Evolutionary conservation across 2,888 invertebrate species (phyloP).

Genomic region (Malthinus flaveolus): DNA sequence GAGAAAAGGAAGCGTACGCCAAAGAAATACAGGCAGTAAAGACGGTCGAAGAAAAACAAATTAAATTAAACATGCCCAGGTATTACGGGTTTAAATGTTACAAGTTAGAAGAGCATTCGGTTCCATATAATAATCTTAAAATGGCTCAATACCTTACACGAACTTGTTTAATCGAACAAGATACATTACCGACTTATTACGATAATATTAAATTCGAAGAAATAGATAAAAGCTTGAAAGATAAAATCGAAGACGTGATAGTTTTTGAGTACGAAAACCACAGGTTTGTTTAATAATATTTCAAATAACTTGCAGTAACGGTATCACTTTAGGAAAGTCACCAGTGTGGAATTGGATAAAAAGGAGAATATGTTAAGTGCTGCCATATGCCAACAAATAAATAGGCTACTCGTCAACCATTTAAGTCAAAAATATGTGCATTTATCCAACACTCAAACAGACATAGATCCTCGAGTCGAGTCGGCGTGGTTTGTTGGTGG

Average conservation of each 20-base stretch:
- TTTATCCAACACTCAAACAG: conserved; percentile 67
- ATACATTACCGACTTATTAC: conserved; percentile 65
- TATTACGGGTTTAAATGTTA: conserved; percentile 78
- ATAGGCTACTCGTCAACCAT: conserved; percentile 66
- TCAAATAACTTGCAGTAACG: not conserved
- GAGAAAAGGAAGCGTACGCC: conserved; percentile 55
- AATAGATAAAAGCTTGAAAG: conserved; percentile 58
- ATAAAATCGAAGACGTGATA: conserved; percentile 66
- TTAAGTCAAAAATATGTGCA: conserved; percentile 64
- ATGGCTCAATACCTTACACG: conserved; percentile 77
- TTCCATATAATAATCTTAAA: conserved; percentile 71
- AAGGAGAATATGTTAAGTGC: conserved; percentile 56
- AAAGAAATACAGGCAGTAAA: conserved; percentile 65
- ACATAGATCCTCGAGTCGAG: conserved; percentile 78
- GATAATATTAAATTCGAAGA: conserved; percentile 50
- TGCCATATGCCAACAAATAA: conserved; percentile 67
- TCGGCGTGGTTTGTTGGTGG: conserved; percentile 87
- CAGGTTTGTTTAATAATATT: not conserved
- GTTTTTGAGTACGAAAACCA: conserved; percentile 59
- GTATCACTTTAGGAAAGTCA: conserved; percentile 42
- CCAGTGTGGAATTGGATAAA: conserved; percentile 40
- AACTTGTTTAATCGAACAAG: conserved; percentile 67
- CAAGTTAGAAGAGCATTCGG: conserved; percentile 62
- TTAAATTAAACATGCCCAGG: conserved; percentile 79
- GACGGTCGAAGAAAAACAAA: conserved; percentile 83